Conservation (phyloP, 2,797 vertebrate species). For the Microctenopoma stevenorrisi region DNA sequence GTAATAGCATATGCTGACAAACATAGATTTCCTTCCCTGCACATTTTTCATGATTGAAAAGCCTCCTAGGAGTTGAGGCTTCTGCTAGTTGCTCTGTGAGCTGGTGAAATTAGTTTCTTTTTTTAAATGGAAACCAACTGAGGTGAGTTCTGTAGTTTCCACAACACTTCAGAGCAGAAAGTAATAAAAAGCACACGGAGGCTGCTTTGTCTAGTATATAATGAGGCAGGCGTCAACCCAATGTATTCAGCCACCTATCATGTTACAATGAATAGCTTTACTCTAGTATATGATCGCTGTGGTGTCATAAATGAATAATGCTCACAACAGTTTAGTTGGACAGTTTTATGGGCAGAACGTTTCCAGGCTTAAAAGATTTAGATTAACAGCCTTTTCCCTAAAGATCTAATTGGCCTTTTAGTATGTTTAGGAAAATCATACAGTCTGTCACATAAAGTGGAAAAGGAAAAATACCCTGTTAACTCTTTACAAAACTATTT, state of each 20-base stretch:
- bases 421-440: too few species aligned
- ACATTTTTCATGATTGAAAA: background rate
- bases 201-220: conserved; percentile 18
- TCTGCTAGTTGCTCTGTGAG: conserved; percentile 2
- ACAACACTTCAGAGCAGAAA: conserved; percentile 11
- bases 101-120: conserved; percentile 7
- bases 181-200: conserved; percentile 19
- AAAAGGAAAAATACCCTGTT: too few species aligned
- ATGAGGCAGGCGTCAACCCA: conserved; percentile 1
- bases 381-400: too few species aligned
- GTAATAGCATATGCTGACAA: conserved; percentile 11
- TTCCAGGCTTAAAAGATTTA: background rate
- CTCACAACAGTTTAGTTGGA: background rate
- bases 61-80: conserved; percentile 23
- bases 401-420: too few species aligned
- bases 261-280: background rate
- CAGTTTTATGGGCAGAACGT: background rate
- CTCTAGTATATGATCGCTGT: background rate
- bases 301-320: background rate
- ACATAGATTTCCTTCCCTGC: conserved; percentile 16
- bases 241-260: background rate
- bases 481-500: too few species aligned
- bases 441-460: too few species aligned
- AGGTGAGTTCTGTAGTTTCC: conserved; percentile 16
- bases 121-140: conserved; percentile 19